Evolutionary conservation across 1,140 invertebrate genomes (phyloP).

Genomic region (Drosophila santomea): DNA sequence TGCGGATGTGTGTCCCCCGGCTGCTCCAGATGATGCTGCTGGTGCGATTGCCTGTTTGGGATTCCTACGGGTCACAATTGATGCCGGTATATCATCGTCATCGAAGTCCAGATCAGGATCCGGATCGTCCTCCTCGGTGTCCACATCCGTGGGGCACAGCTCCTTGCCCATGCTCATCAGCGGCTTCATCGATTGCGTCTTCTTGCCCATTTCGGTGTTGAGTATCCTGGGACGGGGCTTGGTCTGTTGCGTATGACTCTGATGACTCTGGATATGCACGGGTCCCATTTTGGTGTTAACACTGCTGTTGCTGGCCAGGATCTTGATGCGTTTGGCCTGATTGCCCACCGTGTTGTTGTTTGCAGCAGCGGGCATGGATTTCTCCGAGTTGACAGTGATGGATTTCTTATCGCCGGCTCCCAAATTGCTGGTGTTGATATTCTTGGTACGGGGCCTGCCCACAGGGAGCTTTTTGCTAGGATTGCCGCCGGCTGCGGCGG

Average conservation of each 20-base stretch:
- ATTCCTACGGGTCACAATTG: constrained; percentile 9
- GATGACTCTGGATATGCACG: constrained; percentile 6
- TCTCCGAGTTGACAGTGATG: constrained; percentile 1
- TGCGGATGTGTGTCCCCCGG: neutral
- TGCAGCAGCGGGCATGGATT: neutral
- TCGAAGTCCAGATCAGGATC: constrained; percentile 51
- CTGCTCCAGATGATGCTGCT: constrained; percentile 3
- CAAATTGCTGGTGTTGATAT: neutral
- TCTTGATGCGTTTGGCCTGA: constrained; percentile 25
- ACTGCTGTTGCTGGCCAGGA: constrained; percentile 10
- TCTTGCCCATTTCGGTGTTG: constrained; percentile 75
- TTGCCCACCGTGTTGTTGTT: neutral
- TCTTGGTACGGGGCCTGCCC: constrained; percentile 13
- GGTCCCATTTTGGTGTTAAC: constrained; percentile 1
- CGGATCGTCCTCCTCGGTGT: constrained; percentile 55
- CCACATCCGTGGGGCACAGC: constrained; percentile 54
- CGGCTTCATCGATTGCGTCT: constrained; percentile 69
- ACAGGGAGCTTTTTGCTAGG: constrained; percentile 5
- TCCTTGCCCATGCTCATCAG: constrained; percentile 77
- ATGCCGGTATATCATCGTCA: constrained; percentile 41
- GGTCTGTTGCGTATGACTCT: constrained; percentile 17
- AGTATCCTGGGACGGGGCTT: constrained; percentile 81
- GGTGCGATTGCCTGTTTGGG: neutral
- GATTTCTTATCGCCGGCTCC: constrained; percentile 1
- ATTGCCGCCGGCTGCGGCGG: neutral